A percentile compares a stretch with the other conserved stretches of the same genome.
phyloP scores from a whole-genome alignment of 2,113 vertebrate genomes.

The Amblyornis subalaris region DNA sequence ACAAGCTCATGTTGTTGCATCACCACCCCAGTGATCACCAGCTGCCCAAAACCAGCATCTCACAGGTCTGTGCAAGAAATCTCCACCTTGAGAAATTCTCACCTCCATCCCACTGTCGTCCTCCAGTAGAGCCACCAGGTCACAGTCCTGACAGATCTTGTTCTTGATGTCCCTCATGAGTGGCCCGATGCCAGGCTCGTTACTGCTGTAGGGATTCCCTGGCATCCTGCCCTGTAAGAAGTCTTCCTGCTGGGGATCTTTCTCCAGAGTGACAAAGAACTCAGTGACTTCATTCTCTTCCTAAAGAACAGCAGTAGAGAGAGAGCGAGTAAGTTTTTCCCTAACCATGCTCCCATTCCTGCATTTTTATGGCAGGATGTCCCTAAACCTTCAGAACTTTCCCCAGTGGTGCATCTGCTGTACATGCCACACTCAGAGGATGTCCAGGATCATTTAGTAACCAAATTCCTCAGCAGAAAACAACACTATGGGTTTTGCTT shows the following conservation, averaged over 20 bases:
- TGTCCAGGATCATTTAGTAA: not conserved
- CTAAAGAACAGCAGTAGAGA: slow-evolving; percentile 62
- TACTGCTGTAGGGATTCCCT: slow-evolving; percentile 97
- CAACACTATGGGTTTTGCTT: not conserved
- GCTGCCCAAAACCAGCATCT: not conserved
- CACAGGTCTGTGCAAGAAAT: not conserved
- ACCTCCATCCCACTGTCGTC: slow-evolving; percentile 99
- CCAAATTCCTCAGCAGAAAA: not conserved
- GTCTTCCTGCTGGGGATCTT: slow-evolving; percentile 98
- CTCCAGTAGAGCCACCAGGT: slow-evolving; percentile 95
- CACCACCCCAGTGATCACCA: not conserved
- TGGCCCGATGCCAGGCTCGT: slow-evolving; percentile 92
- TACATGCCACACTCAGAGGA: not conserved
- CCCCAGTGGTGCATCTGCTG: not conserved
- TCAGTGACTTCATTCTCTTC: slow-evolving; percentile 98
- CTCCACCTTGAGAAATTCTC: not conserved
- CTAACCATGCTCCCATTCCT: fast-evolving
- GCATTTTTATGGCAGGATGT: not conserved
- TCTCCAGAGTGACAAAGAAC: slow-evolving; percentile 97
- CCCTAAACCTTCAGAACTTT: not conserved
- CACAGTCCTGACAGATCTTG: slow-evolving; percentile 98
- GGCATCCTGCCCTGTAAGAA: slow-evolving; percentile 98
- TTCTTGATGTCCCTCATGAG: slow-evolving; percentile 99
- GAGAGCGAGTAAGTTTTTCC: not conserved
- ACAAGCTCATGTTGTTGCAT: not conserved